Evolutionary conservation across 2,797 vertebrate genomes (phyloP).

Genomic region (Falco cherrug): DNA sequence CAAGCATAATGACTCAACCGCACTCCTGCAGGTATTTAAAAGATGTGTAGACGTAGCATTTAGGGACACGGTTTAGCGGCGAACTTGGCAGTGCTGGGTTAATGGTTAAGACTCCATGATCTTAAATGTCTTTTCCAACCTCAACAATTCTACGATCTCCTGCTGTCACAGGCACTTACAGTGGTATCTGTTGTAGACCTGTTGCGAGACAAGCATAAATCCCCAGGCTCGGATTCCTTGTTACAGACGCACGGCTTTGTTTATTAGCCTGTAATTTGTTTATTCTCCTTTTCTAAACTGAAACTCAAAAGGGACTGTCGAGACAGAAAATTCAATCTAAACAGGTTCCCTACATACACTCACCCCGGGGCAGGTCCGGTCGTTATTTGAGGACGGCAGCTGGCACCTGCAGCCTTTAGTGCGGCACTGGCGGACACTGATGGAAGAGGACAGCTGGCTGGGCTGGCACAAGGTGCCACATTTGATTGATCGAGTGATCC

Average conservation of each 20-base stretch:
- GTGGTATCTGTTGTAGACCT: background rate
- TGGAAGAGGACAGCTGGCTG: slow-evolving; percentile 81
- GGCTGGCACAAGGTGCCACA: slow-evolving; percentile 78
- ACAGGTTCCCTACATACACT: slow-evolving; percentile 5
- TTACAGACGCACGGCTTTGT: slow-evolving; percentile 7
- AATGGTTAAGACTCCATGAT: too few species aligned
- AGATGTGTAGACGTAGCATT: too few species aligned
- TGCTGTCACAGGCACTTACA: background rate
- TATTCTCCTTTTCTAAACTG: slow-evolving; percentile 51
- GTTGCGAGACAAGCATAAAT: background rate
- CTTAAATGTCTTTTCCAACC: too few species aligned
- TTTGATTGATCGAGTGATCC: slow-evolving; percentile 80
- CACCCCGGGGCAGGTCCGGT: slow-evolving; percentile 69
- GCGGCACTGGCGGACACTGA: slow-evolving; percentile 79
- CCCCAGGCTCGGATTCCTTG: background rate
- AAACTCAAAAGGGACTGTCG: slow-evolving; percentile 30
- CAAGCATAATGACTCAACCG: background rate
- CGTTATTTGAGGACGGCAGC: slow-evolving; percentile 70
- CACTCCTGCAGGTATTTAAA: background rate
- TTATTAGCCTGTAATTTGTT: slow-evolving; percentile 65
- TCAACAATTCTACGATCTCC: background rate
- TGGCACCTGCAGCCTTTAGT: slow-evolving; percentile 68
- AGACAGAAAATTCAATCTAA: slow-evolving; percentile 46
- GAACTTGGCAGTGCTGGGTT: too few species aligned
- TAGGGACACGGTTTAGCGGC: too few species aligned